Conservation (phyloP, 2,888 invertebrate genomes). For the Drosophila siamana region DNA sequence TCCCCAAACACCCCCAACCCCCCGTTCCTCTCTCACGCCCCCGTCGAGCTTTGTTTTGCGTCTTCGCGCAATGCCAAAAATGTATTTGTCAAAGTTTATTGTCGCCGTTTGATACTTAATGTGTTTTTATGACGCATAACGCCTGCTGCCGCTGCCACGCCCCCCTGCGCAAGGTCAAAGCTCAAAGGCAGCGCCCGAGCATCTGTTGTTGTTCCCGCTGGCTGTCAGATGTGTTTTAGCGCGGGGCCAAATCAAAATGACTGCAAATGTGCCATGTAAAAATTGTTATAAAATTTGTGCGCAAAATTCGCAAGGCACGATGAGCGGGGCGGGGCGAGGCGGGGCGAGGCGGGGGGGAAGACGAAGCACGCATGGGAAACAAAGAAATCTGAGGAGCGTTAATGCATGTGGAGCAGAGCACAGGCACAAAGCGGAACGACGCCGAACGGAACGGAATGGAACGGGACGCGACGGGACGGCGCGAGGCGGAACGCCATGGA, state of each 20-base stretch:
- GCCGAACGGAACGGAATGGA: constrained; percentile 7
- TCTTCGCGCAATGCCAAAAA: constrained; percentile 39
- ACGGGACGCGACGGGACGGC: constrained; percentile 9
- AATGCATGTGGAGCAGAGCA: constrained; percentile 10
- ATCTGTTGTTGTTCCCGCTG: constrained; percentile 38
- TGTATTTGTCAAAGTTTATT: constrained; percentile 73
- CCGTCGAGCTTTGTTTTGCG: constrained; percentile 8
- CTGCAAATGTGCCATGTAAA: constrained; percentile 73
- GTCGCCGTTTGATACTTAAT: constrained; percentile 73
- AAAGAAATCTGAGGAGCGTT: constrained; percentile 4
- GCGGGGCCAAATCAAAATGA: constrained; percentile 67
- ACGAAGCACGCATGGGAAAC: too few species aligned
- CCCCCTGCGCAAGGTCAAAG: constrained; percentile 64
- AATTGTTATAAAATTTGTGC: constrained; percentile 67
- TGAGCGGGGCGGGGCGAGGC: neutral
- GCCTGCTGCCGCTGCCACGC: constrained; percentile 40
- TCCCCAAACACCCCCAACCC: too few species aligned
- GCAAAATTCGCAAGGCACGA: constrained; percentile 48
- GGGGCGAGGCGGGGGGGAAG: neutral
- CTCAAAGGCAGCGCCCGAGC: constrained; percentile 63
- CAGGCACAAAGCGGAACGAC: neutral
- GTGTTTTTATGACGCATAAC: constrained; percentile 75
- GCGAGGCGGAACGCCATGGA: constrained; percentile 4
- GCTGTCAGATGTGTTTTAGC: constrained; percentile 27
- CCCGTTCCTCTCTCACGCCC: too few species aligned